Evolutionary conservation across 2,888 invertebrate genomes (phyloP).

Genomic region (Drosophila maculinotata): DNA sequence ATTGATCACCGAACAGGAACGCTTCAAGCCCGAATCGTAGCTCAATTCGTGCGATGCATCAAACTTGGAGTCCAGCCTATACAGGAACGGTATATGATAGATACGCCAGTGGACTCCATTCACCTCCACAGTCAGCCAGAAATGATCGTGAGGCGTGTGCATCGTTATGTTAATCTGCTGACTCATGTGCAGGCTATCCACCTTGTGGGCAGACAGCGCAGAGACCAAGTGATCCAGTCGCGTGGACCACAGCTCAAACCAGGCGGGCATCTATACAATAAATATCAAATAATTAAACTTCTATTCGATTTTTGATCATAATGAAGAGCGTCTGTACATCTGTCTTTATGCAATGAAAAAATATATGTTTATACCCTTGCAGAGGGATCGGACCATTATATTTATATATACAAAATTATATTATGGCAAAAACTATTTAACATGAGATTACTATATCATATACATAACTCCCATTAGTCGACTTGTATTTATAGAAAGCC

Average conservation of each 20-base stretch:
- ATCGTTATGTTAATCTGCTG: conserved; percentile 81
- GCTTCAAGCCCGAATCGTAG: conserved; percentile 83
- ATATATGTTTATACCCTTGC: no score
- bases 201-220: conserved; percentile 81
- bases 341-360: no score
- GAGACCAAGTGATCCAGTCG: conserved; percentile 84
- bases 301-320: no score
- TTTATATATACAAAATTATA: no score
- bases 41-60: conserved; percentile 83
- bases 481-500: no score
- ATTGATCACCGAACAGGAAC: conserved; percentile 84
- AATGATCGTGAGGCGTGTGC: conserved; percentile 82
- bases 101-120: conserved; percentile 84
- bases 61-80: conserved; percentile 84
- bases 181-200: conserved; percentile 82
- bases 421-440: no score
- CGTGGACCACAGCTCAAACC: conserved; percentile 83
- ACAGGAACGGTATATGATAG: conserved; percentile 84
- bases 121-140: conserved; percentile 82
- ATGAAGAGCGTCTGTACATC: no score
- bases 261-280: conserved; percentile 82
- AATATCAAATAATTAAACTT: neutral
- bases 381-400: no score
- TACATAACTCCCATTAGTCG: no score
- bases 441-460: no score